Conservation (phyloP, 2,888 invertebrate genomes). For the Oasisia sp. region DNA sequence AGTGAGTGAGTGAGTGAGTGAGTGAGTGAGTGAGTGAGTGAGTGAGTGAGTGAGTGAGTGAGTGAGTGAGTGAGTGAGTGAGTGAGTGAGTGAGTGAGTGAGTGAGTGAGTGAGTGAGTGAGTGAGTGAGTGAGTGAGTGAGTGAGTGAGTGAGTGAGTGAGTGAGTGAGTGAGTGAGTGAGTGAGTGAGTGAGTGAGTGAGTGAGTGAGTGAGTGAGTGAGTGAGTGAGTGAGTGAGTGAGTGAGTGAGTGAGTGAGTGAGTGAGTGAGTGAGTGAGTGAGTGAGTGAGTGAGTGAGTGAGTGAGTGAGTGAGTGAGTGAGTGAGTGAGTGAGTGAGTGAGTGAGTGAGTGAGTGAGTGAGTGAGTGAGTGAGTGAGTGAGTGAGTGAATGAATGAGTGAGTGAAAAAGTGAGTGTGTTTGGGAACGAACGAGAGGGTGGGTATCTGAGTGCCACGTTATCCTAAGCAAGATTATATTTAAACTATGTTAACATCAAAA, state of each 20-base stretch:
- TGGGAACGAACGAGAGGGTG: background rate
- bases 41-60: slow-evolving; percentile 22
- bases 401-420: background rate
- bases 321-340: slow-evolving; percentile 22
- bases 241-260: slow-evolving; percentile 23
- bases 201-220: slow-evolving; percentile 23
- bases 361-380: slow-evolving; percentile 23
- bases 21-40: slow-evolving; percentile 20
- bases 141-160: slow-evolving; percentile 21
- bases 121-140: slow-evolving; percentile 23
- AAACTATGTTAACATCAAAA: too few species aligned
- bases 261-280: slow-evolving; percentile 23
- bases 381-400: slow-evolving; percentile 20
- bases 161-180: slow-evolving; percentile 23
- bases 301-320: slow-evolving; percentile 22
- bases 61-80: slow-evolving; percentile 23
- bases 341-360: slow-evolving; percentile 23
- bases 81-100: slow-evolving; percentile 23
- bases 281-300: slow-evolving; percentile 23
- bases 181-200: slow-evolving; percentile 23
- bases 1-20: slow-evolving; percentile 13
- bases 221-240: slow-evolving; percentile 23
- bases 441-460: too few species aligned
- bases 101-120: slow-evolving; percentile 22
- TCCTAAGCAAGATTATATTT: too few species aligned